Percentiles rank a stretch among this genome's conserved stretches.
Conservation (phyloP, 1,140 invertebrate genomes). For the Laupala kohalensis region DNA sequence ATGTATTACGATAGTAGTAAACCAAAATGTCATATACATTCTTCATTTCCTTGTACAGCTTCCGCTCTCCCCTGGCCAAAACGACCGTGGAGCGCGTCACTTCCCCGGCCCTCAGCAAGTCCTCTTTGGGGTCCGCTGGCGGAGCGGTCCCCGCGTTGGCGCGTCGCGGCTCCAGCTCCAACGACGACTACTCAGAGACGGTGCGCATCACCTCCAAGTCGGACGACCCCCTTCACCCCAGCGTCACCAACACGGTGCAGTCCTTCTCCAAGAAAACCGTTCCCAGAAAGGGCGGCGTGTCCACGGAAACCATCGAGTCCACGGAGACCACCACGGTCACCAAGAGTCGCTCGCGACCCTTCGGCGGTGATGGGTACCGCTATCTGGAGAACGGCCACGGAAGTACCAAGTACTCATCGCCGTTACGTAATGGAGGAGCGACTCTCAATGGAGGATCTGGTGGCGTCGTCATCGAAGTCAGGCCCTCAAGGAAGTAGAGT, state of each 20-base stretch:
- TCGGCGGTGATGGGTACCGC: slow-evolving; percentile 27
- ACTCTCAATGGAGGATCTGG: slow-evolving; percentile 29
- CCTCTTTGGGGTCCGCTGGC: not conserved
- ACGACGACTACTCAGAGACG: slow-evolving; percentile 55
- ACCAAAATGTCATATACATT: too few relatives aligned
- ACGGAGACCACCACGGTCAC: slow-evolving; percentile 52
- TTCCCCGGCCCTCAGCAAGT: slow-evolving; percentile 17
- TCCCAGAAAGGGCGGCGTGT: slow-evolving; percentile 41
- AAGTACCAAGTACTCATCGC: slow-evolving; percentile 30
- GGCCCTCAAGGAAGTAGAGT: slow-evolving; percentile 13
- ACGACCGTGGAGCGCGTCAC: slow-evolving; percentile 14
- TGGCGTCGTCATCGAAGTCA: slow-evolving; percentile 35
- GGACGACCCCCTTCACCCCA: slow-evolving; percentile 44
- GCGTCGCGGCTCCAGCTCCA: slow-evolving; percentile 42
- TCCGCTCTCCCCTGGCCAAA: slow-evolving; percentile 11
- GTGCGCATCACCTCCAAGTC: slow-evolving; percentile 48
- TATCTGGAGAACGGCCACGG: slow-evolving; percentile 25
- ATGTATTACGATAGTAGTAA: too few relatives aligned
- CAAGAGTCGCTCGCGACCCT: slow-evolving; percentile 41
- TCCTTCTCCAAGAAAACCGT: slow-evolving; percentile 49
- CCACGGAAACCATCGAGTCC: slow-evolving; percentile 49
- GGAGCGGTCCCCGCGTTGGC: slow-evolving; percentile 21
- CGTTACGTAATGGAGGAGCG: slow-evolving; percentile 29
- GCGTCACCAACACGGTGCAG: slow-evolving; percentile 50
- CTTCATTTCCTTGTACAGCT: too few relatives aligned